Conservation (phyloP, 2,888 invertebrate species). For the Dolichomitus sp. region DNA sequence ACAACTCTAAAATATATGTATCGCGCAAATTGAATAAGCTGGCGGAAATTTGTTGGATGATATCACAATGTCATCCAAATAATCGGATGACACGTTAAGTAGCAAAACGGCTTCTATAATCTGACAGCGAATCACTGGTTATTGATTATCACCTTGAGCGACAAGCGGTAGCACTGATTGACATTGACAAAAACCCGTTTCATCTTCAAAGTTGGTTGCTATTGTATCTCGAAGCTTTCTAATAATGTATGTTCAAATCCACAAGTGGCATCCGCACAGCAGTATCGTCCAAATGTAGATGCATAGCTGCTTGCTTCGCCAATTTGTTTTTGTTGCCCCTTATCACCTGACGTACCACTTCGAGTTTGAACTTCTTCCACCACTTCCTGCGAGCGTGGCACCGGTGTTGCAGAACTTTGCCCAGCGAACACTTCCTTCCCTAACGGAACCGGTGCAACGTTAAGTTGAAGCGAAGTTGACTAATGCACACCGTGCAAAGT, state of each 20-base stretch:
- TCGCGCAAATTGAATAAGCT: neutral
- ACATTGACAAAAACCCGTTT: neutral
- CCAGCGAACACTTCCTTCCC: slow-evolving; percentile 37
- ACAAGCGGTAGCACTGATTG: neutral
- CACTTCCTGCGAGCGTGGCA: slow-evolving; percentile 34
- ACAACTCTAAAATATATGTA: neutral
- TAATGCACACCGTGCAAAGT: too few species aligned
- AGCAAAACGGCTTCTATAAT: neutral
- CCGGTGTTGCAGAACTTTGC: slow-evolving; percentile 40
- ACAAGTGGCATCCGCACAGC: slow-evolving; percentile 14
- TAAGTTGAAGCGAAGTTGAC: too few species aligned
- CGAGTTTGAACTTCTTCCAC: slow-evolving; percentile 47
- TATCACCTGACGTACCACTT: slow-evolving; percentile 59
- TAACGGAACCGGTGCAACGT: too few species aligned
- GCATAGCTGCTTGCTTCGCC: slow-evolving; percentile 27
- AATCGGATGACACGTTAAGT: neutral
- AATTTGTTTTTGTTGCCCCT: slow-evolving; percentile 37
- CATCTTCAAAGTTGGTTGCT: slow-evolving; percentile 8
- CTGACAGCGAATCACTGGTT: slow-evolving; percentile 4
- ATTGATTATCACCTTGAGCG: neutral
- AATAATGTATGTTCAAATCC: slow-evolving; percentile 17
- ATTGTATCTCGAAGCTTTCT: slow-evolving; percentile 20
- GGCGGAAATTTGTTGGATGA: neutral
- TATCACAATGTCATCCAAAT: neutral
- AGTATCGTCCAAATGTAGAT: neutral